Base-by-base conservation (phyloP, 2,888 invertebrate species). In the Cephus pulcher region DNA sequence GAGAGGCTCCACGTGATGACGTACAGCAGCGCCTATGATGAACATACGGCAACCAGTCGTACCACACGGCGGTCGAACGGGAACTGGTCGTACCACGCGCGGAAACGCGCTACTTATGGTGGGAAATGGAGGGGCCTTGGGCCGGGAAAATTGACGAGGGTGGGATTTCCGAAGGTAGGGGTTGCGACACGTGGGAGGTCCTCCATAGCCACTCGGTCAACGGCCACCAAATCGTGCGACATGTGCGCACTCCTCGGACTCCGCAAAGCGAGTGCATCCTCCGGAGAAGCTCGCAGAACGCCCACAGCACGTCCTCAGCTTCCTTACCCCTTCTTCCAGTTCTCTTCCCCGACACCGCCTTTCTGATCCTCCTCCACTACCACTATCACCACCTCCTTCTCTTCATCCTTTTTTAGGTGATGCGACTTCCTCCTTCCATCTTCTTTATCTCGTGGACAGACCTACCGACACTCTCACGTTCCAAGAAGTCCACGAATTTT, bases 251-350 rank as follows among this genome's bases (percentile, higher is more conserved):
- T n/a, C 40, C 69, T 74, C 76, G 37, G 68, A 71, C 74, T 75
- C 73, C 78, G 70, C 34, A 79, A 79, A 74, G 74, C 76, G 68
- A 79, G 76, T 79, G 79, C 75, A 78, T 76, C 34, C 71, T 75
- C 69, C 71, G 32, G 71, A 71, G 71, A 34, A 71, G 71, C 34
- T 32, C 34, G 69, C 77, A 33, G 35, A 74, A 91, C 92, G 92
- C 93, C 93, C 92, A 89, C 91, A 91, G 87, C 83, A 88, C 92
- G 93, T 92, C 93, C 93, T 93, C 93, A 93, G 93, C 93, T 93
- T 93, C 93, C 92, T 92, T 92, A 90, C 87, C 83, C 86, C 89
- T 91, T 91, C 92, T 91, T 90, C 89, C 90, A 91, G 90, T 92
- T 91, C 92, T 91, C 91, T 90, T 90, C 91, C 92, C 33, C 32